Base-by-base conservation (phyloP, 2,113 vertebrate species). In the Muntiacus muntjak region DNA sequence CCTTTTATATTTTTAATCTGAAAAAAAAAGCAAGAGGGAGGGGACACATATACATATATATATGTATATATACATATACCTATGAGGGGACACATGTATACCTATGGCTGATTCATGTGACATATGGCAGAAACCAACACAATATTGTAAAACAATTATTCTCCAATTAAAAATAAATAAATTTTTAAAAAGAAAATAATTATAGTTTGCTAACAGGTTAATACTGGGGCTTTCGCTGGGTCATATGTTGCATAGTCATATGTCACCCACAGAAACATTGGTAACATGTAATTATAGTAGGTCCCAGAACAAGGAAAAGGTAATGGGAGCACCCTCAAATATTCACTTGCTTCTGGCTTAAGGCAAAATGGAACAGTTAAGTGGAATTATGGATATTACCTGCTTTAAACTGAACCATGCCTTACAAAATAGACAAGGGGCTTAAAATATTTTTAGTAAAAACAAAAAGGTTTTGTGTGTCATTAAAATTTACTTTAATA, bases 1-100 rank as follows among this genome's bases (percentile, higher is more conserved):
- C 40, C 74, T 93, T 93, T 95, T 82, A 62, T 36, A 87, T 62
- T 57, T 88, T 94, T 95, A 62, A 88, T 57, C 60, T 87, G 85
- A 85, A 85, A 57, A 28, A 79, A 85, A 57, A 57, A 74, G 21
- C n/a, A 74, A 74, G 71, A 74, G 21, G 71, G 36, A 43, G 36
- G 36, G 67, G 36, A 74, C 67, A 74, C 67, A 25, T 40, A 40
- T 36, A 36, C 17, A 40, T 40, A 40, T 40, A 40, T 40, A 40
- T 40, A 40, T 40, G 40, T 40, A 40, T 40, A 40, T 40, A 40
- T 40, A 40, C 40, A 40, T 40, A 40, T 36, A 36, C 17, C 67
- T 74, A 74, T 3, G 36, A 40, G 36, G 71, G 71, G 36, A 74
- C 21, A 74, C 71, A 43, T 43, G 71, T 40, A 43, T 36, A 36